A percentile compares a stretch with the other conserved stretches of the same genome.
These are phyloP conservation scores for Metacarcinus magister DNA, from an alignment of 2,888 invertebrate species.

Conservation along the genomic window DNA sequence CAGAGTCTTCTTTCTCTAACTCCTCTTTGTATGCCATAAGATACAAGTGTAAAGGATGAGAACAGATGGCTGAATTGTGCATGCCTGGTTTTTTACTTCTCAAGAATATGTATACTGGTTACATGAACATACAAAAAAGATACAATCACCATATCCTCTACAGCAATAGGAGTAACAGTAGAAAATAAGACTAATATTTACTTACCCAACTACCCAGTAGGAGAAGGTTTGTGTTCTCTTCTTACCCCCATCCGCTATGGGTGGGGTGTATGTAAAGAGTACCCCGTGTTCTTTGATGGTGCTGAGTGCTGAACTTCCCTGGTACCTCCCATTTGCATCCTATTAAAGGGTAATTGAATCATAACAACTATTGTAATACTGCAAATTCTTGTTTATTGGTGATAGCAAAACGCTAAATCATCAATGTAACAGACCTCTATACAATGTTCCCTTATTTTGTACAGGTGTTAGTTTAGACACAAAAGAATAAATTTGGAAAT, in stretches of 20 bases:
- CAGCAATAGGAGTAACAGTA: not conserved
- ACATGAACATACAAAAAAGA: not conserved
- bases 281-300: slow-evolving; percentile 92
- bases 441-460: too few species aligned
- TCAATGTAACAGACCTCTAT: not conserved
- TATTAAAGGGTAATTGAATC: slow-evolving; percentile 26
- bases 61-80: too few species aligned
- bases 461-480: too few species aligned
- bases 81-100: too few species aligned
- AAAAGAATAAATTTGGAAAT: too few species aligned
- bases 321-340: slow-evolving; percentile 71
- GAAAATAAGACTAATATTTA: not conserved
- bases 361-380: not conserved
- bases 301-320: slow-evolving; percentile 69
- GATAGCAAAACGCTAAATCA: not conserved
- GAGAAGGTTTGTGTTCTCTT: slow-evolving; percentile 86
- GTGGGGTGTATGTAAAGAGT: slow-evolving; percentile 86
- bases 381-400: too few species aligned
- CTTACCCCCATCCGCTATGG: slow-evolving; percentile 84
- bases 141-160: not conserved
- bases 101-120: not conserved
- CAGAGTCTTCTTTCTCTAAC: too few species aligned
- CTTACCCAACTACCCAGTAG: slow-evolving; percentile 91
- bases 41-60: too few species aligned
- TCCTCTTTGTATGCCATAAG: too few species aligned